These are phyloP conservation scores for Agriotes lineatus DNA, from an alignment of 2,888 invertebrate species.

Conservation along the genomic window DNA sequence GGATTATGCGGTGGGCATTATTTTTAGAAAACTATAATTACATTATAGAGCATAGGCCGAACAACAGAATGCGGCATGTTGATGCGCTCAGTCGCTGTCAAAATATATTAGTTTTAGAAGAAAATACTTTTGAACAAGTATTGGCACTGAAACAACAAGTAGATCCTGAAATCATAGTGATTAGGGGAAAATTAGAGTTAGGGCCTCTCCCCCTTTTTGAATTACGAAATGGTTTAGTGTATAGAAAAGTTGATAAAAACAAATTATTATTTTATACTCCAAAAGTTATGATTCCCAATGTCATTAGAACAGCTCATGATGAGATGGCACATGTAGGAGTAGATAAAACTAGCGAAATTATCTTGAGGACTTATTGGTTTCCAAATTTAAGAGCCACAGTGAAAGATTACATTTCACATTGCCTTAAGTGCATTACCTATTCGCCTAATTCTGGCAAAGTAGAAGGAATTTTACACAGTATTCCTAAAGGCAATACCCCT, in stretches of 20 bases:
- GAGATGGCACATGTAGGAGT: slow-evolving; percentile 52
- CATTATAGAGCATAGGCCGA: background rate
- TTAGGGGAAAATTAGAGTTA: slow-evolving; percentile 45
- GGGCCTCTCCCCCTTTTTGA: slow-evolving; percentile 35
- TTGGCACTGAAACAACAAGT: slow-evolving; percentile 46
- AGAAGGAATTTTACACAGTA: slow-evolving; percentile 18
- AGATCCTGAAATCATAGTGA: slow-evolving; percentile 45
- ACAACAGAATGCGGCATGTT: slow-evolving; percentile 6
- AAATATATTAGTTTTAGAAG: slow-evolving; percentile 4
- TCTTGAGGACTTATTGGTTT: slow-evolving; percentile 23
- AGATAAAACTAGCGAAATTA: slow-evolving; percentile 7
- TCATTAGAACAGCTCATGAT: slow-evolving; percentile 52
- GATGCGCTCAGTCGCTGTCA: slow-evolving; percentile 17
- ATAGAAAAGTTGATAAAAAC: slow-evolving; percentile 31
- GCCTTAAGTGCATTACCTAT: slow-evolving; percentile 18
- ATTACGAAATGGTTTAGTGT: slow-evolving; percentile 32
- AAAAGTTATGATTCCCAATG: slow-evolving; percentile 46
- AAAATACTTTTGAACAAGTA: slow-evolving; percentile 46
- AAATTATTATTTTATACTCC: slow-evolving; percentile 48
- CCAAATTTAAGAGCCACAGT: slow-evolving; percentile 2
- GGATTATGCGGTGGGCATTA: slow-evolving; percentile 54
- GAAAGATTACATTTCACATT: slow-evolving; percentile 1
- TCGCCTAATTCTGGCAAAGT: background rate
- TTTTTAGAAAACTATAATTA: slow-evolving; percentile 26
- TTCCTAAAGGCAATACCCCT: slow-evolving; percentile 13